Conservation (phyloP, 53 echinoderm and acorn worm genomes). For the Zoroaster sp. region DNA sequence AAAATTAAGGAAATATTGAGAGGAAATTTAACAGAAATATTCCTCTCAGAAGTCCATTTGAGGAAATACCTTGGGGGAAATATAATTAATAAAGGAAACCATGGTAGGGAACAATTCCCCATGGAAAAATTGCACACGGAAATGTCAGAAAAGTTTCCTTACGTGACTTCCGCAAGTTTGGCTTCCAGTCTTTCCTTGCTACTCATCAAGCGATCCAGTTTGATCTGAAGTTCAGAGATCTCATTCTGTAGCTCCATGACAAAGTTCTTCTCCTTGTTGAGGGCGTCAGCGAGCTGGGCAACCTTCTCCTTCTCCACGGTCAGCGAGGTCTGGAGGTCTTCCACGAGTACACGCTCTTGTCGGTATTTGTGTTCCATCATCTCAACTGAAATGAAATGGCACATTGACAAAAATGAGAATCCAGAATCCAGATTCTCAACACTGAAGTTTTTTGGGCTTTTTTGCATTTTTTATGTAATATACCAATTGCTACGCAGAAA, state of each 20-base stretch:
- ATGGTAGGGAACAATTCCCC: too few species aligned
- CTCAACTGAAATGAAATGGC: constrained; percentile 60
- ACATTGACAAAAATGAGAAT: too few species aligned
- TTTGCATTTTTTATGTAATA: too few species aligned
- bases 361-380: constrained; percentile 94
- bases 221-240: constrained; percentile 73
- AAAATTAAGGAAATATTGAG: too few species aligned
- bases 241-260: constrained; percentile 79
- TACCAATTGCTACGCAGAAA: too few species aligned
- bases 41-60: too few species aligned
- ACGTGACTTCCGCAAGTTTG: constrained; percentile 81
- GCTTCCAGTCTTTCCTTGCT: constrained; percentile 75
- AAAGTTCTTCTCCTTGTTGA: constrained; percentile 67
- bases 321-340: constrained; percentile 90
- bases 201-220: constrained; percentile 65
- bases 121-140: too few species aligned
- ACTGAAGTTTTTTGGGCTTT: too few species aligned
- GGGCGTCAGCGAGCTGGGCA: constrained; percentile 69
- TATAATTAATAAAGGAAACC: too few species aligned
- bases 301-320: constrained; percentile 84
- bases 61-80: too few species aligned
- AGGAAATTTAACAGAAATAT: too few species aligned
- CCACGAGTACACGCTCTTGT: constrained; percentile 82
- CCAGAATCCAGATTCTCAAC: too few species aligned
- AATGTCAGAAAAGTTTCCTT: constrained; percentile 44